Base-by-base conservation (phyloP, 2,888 invertebrate species). In the Trissoscelio sp. region DNA sequence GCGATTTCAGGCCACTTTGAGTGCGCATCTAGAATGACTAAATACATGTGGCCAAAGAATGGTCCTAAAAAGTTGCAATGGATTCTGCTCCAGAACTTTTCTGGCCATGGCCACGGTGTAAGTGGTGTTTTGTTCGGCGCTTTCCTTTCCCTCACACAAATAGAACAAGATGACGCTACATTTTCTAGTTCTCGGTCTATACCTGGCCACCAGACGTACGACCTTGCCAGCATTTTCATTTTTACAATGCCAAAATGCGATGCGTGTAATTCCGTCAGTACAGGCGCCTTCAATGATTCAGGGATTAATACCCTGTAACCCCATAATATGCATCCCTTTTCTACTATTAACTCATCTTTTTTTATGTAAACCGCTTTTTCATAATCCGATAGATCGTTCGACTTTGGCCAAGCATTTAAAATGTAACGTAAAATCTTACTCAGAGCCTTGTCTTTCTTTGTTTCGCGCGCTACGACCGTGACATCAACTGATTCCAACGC, bases 191-290 rank as follows among this genome's bases (percentile, higher is more conserved):
- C 87, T 0, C 67, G 22, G 57, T 88, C 85, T 80, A 88, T 74
- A 12, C 42, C 64, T 0, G 64, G 64, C 64, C 46, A 64, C 64
- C 64, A 64, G 4, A 86, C 85, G 66, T 84, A 85, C 16, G 85
- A 83, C 51, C 86, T 72, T 4, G 87, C 88, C n/a, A 88, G 39
- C 12, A 83, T 62, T 79, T 89, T 88, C 82, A 85, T 86, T 62
- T 83, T 83, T 48, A 84, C 85, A 20, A 84, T 84, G 16, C 86
- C 44, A 28, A 83, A 72, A 70, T 89, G 88, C 1, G 58, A 66
- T 1, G 44, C 18, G 12, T 83, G 80, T 24, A 82, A 12, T 20
- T 74, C 67, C 4, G 37, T 12, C 24, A 78, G 46, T 2, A 82
- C 34, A 18, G 42, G 14, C 1, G 24, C 18, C 28, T 67, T 20